phyloP scores from a whole-genome alignment of 1,140 invertebrate species.

The Oryzaephilus surinamensis region DNA sequence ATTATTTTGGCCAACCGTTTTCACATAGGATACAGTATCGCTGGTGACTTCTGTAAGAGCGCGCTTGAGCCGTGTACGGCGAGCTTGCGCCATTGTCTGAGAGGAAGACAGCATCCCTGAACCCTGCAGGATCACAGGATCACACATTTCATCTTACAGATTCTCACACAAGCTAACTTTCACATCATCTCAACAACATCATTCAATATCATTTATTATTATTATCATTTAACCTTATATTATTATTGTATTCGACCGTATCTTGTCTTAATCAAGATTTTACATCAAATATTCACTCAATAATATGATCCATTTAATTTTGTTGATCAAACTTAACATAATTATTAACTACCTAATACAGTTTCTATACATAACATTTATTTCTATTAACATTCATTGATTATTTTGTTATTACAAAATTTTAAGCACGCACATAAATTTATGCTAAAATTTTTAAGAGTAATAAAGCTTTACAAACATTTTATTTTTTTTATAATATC shows the following conservation, averaged over 20 bases:
- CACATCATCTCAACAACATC: background rate
- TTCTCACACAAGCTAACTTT: slow-evolving; percentile 1
- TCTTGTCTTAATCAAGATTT: background rate
- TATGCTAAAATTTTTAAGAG: no score
- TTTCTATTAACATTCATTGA: no score
- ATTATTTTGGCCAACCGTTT: slow-evolving; percentile 56
- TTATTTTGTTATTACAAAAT: no score
- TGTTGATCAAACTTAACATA: no score
- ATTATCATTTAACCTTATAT: background rate
- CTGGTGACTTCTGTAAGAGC: slow-evolving; percentile 79
- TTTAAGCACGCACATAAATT: no score
- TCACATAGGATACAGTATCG: slow-evolving; percentile 76
- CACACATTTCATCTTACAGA: slow-evolving; percentile 7
- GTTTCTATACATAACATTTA: no score
- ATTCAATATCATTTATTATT: background rate
- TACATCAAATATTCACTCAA: no score
- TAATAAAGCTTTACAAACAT: no score
- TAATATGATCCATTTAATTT: no score
- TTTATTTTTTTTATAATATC: no score
- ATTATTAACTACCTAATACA: no score
- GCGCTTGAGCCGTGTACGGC: slow-evolving; percentile 66
- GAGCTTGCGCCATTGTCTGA: slow-evolving; percentile 70
- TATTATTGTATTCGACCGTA: background rate
- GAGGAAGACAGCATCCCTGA: slow-evolving; percentile 66
- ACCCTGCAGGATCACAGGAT: slow-evolving; percentile 45